Percentiles rank a stretch among this genome's conserved stretches.
Evolutionary conservation across 1,140 invertebrate species (phyloP).

Genomic region (Dreissena polymorpha): DNA sequence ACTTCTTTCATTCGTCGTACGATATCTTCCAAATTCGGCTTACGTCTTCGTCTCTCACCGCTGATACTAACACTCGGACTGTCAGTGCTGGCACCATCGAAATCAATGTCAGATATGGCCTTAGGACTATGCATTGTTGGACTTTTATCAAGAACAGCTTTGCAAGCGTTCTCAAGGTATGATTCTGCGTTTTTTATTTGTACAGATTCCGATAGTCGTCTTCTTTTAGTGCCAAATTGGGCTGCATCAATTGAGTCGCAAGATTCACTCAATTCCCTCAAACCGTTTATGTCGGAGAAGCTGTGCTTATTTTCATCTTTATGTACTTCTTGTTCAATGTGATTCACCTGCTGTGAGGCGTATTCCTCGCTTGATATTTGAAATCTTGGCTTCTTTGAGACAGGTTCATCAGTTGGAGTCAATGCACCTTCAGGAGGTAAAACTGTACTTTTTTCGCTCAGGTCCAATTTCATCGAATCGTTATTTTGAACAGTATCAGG

Average conservation of each 20-base stretch:
- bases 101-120: slow-evolving; percentile 53
- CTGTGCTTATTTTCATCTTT: slow-evolving; percentile 27
- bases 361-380: slow-evolving; percentile 23
- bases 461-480: slow-evolving; percentile 26
- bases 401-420: slow-evolving; percentile 62
- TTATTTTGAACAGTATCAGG: slow-evolving; percentile 52
- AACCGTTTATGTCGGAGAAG: slow-evolving; percentile 20
- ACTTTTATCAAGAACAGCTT: slow-evolving; percentile 46
- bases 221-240: slow-evolving; percentile 21
- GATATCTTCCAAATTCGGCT: slow-evolving; percentile 74
- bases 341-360: slow-evolving; percentile 53
- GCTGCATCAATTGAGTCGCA: background rate
- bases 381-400: slow-evolving; percentile 32
- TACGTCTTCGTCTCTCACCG: slow-evolving; percentile 65
- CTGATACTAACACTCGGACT: slow-evolving; percentile 57
- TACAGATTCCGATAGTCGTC: slow-evolving; percentile 35
- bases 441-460: background rate
- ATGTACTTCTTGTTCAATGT: slow-evolving; percentile 48
- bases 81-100: slow-evolving; percentile 54
- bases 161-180: slow-evolving; percentile 45
- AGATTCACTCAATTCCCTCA: slow-evolving; percentile 14
- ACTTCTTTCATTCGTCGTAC: slow-evolving; percentile 69
- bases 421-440: slow-evolving; percentile 63
- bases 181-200: slow-evolving; percentile 40
- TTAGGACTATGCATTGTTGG: slow-evolving; percentile 63